These are phyloP conservation scores for Bubalus kerabau DNA, from an alignment of 2,113 vertebrate species.

Conservation along the genomic window DNA sequence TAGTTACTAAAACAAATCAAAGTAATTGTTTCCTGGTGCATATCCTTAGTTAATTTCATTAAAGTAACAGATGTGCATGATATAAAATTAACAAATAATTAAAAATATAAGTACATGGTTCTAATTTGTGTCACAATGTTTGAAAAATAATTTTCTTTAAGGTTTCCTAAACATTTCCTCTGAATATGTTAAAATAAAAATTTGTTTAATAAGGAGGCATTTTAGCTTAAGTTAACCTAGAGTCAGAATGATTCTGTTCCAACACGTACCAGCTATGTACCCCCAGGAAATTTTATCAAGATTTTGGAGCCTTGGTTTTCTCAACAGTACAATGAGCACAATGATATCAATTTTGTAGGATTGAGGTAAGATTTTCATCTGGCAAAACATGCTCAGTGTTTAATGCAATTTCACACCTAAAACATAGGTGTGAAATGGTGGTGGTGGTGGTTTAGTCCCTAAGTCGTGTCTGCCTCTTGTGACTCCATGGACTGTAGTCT, in stretches of 20 bases:
- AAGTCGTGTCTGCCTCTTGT: neutral
- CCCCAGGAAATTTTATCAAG: neutral
- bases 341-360: neutral
- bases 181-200: neutral
- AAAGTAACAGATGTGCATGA: neutral
- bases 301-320: neutral
- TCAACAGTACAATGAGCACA: neutral
- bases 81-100: constrained; percentile 26
- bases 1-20: neutral
- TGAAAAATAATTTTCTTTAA: constrained; percentile 37
- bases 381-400: neutral
- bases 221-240: neutral
- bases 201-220: neutral
- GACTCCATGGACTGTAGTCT: neutral
- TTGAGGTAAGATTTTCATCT: neutral
- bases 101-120: constrained; percentile 23
- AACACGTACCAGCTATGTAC: neutral
- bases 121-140: neutral
- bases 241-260: neutral
- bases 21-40: neutral
- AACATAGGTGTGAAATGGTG: neutral
- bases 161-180: neutral
- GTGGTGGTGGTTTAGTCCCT: neutral
- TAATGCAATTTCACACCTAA: no score
- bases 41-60: constrained; percentile 22